These are phyloP conservation scores for Paracanthobrama guichenoti DNA, from an alignment of 2,113 vertebrate genomes.

Conservation along the genomic window DNA sequence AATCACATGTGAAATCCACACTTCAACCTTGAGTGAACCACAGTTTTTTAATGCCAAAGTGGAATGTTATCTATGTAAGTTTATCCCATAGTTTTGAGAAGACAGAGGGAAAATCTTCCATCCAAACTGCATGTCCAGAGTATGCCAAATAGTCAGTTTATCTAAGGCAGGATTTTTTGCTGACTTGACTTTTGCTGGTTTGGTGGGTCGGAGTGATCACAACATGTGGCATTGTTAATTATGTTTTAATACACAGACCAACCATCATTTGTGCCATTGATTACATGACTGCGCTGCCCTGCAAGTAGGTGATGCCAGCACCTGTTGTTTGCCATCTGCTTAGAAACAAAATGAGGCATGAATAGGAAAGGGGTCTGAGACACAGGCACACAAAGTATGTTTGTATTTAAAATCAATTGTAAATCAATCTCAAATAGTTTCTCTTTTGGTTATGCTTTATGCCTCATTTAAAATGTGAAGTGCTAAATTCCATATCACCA, in stretches of 20 bases:
- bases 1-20: conserved; percentile 45
- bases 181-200: not conserved
- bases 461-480: not conserved
- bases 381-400: conserved; percentile 5
- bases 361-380: conserved; percentile 15
- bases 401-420: not conserved
- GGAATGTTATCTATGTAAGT: not conserved
- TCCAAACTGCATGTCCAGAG: not conserved
- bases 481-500: not conserved
- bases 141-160: not conserved
- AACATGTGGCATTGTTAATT: not conserved
- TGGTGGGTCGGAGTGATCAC: not conserved
- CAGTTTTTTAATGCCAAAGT: conserved; percentile 14
- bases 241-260: conserved; percentile 43
- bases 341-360: conserved; percentile 6
- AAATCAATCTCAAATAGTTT: not conserved
- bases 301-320: conserved; percentile 23
- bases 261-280: conserved; percentile 28
- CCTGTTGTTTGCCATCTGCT: conserved; percentile 62
- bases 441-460: not conserved
- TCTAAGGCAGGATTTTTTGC: not conserved
- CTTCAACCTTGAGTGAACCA: conserved; percentile 19
- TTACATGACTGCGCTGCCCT: conserved; percentile 4
- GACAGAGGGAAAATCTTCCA: not conserved
- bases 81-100: not conserved